phyloP scores from a whole-genome alignment of 2,888 invertebrate genomes.

The Xestia ashworthii region DNA sequence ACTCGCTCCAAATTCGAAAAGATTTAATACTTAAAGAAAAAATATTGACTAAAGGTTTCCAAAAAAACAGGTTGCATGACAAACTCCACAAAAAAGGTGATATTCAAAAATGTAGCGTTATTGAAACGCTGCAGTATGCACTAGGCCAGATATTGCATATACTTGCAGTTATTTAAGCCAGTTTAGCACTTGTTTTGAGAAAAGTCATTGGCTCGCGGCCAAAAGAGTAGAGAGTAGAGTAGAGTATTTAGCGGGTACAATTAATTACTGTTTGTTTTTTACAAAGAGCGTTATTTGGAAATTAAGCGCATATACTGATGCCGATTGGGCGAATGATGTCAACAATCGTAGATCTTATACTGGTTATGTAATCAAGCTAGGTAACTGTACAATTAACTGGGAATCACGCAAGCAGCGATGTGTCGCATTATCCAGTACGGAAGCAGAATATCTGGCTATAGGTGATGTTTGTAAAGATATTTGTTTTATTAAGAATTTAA shows the following conservation, averaged over 20 bases:
- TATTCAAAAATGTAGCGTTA: too few species aligned
- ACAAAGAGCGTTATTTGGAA: neutral
- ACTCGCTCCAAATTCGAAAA: too few species aligned
- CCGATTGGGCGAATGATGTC: neutral
- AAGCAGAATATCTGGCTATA: neutral
- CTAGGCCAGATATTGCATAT: neutral
- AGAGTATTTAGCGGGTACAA: neutral
- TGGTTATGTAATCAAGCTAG: neutral
- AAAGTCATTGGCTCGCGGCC: neutral
- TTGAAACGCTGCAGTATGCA: too few species aligned
- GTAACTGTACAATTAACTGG: neutral
- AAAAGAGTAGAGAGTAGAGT: neutral
- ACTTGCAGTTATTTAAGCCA: neutral
- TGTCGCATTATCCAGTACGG: neutral
- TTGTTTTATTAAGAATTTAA: neutral
- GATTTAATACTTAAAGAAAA: too few species aligned
- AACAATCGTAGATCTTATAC: neutral
- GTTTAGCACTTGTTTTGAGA: neutral
- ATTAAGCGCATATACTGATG: neutral
- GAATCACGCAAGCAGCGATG: neutral
- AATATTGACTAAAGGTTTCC: too few species aligned
- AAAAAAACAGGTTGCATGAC: too few species aligned
- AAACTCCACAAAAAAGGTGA: too few species aligned
- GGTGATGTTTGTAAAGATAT: neutral
- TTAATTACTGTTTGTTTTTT: neutral